Evolutionary conservation across 2,888 invertebrate genomes (phyloP).

Genomic region (Lutraria lutraria): DNA sequence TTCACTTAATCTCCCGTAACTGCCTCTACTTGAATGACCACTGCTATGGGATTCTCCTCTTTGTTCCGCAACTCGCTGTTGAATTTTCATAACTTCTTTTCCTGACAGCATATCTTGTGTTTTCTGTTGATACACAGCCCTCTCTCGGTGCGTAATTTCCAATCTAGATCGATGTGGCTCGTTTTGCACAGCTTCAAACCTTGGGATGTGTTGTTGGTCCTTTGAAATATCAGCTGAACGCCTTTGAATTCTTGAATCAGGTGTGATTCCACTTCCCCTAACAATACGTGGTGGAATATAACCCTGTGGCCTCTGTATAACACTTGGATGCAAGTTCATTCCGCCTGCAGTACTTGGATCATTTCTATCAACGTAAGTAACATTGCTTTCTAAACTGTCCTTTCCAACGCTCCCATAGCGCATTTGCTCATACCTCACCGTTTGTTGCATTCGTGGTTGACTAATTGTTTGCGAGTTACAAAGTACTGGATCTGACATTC

Average conservation of each 20-base stretch:
- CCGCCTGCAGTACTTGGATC: slow-evolving; percentile 1
- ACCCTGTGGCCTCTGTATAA: slow-evolving; percentile 62
- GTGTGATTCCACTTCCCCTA: slow-evolving; percentile 43
- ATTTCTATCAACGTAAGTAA: not conserved
- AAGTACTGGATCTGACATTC: not conserved
- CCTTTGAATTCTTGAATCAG: slow-evolving; percentile 10
- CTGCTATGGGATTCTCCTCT: slow-evolving; percentile 28
- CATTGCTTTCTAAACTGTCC: slow-evolving; percentile 18
- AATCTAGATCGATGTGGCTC: slow-evolving; percentile 20
- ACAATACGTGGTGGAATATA: slow-evolving; percentile 62
- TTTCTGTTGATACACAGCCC: not conserved
- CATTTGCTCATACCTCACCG: slow-evolving; percentile 20
- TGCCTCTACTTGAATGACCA: not conserved
- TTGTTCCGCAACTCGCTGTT: slow-evolving; percentile 49
- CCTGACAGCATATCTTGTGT: slow-evolving; percentile 47
- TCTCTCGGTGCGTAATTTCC: slow-evolving; percentile 27
- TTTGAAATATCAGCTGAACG: not conserved
- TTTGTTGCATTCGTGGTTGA: slow-evolving; percentile 28
- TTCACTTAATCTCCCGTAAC: not conserved
- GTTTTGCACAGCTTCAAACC: slow-evolving; percentile 19
- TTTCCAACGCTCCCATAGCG: slow-evolving; percentile 25
- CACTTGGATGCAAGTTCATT: slow-evolving; percentile 55
- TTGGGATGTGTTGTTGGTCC: slow-evolving; percentile 14
- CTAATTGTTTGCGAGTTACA: slow-evolving; percentile 29
- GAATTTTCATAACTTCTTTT: slow-evolving; percentile 49